Base-by-base conservation (phyloP, 2,113 vertebrate genomes). In the Spermophilus dauricus region DNA sequence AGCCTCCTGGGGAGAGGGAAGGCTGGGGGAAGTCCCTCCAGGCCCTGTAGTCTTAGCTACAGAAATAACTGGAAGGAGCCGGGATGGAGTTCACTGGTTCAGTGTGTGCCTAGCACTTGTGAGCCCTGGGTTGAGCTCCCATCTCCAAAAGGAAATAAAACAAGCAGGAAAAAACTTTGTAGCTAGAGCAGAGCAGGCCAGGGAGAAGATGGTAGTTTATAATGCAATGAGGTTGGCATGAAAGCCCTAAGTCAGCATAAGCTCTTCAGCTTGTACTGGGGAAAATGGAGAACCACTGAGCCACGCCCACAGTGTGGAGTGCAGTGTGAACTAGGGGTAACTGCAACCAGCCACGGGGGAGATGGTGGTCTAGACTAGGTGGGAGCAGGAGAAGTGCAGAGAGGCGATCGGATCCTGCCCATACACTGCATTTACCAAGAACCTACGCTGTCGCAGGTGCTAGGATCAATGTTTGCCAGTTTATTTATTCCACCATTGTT, bases 401-500 rank as follows among this genome's bases (percentile, higher is more conserved):
- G 12, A 95, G 61, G 20, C 2, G 18, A 78, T 58, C 86, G 22
- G 26, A 67, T 45, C 82, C 51, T 72, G 13, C 3, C 28, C 12
- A 34, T 22, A 18, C 7, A 22, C 7, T 58, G 32, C 37, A 45
- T 28, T 26, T 16, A 67, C 18, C 37, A 3, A 85, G 53, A 45
- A 2, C 2, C 10, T 8, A 0, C 11, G 18, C 32, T 24, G n/a
- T 12, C 34, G 24, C 34, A 39, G n/a, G 73, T 8, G 5, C 42
- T 18, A 14, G 14, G 67, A 22, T 45, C 48, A 34, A 6, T 5
- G 1, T 26, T 42, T 14, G 48, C 17, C 69, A n/a, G 9, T 61
- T 53, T 28, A 80, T 56, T 63, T 34, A 45, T 20, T 28, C 32
- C 42, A 69, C 65, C 24, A 45, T 34, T 4, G 2, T 26, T 39